Evolutionary conservation across 2,113 vertebrate genomes (phyloP).

Genomic region (Spilogale gracilis): DNA sequence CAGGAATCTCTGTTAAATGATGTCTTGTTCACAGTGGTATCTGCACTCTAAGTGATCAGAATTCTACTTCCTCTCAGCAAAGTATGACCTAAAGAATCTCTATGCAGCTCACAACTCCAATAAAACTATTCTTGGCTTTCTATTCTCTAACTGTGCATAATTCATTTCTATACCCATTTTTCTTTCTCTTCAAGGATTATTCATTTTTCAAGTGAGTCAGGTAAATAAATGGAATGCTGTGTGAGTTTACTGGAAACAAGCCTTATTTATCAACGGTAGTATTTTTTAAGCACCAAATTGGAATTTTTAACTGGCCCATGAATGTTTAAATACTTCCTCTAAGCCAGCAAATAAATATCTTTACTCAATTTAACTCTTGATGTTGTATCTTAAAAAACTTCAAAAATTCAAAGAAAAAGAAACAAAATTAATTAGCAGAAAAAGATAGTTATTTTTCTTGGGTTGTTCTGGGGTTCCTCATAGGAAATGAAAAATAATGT

Average conservation of each 20-base stretch:
- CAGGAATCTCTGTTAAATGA: background rate
- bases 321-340: conserved; percentile 35
- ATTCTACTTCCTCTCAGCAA: background rate
- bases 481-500: background rate
- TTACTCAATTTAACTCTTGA: background rate
- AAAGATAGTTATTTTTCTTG: background rate
- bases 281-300: background rate
- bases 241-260: background rate
- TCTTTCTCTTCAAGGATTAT: conserved; percentile 1
- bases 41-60: background rate
- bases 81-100: background rate
- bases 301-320: background rate
- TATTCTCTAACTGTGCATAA: background rate
- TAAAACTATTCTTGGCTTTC: background rate
- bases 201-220: background rate
- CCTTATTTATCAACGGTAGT: background rate
- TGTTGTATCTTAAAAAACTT: background rate
- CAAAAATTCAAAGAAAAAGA: background rate
- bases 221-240: background rate
- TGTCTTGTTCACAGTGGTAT: background rate
- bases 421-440: background rate
- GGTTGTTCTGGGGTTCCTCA: background rate
- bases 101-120: background rate
- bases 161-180: background rate
- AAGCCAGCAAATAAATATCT: background rate